These are phyloP conservation scores for Acestrorhynchus altus DNA, from an alignment of 2,797 vertebrate species.

Conservation along the genomic window DNA sequence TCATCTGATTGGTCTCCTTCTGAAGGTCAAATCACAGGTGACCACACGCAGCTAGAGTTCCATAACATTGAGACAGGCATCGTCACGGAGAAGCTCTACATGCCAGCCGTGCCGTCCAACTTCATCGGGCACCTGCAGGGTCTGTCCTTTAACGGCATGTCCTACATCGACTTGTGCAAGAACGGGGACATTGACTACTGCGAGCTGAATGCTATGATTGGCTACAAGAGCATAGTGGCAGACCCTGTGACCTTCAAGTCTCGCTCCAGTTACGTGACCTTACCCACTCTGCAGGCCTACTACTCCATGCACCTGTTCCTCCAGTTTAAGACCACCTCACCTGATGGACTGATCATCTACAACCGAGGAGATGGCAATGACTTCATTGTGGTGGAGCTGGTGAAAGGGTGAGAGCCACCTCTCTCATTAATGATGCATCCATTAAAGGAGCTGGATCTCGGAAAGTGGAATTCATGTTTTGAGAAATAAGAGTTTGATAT, in stretches of 20 bases:
- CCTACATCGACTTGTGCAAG: conserved; percentile 98
- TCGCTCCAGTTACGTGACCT: conserved; percentile 94
- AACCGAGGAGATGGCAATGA: conserved; percentile 98
- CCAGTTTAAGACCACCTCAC: conserved; percentile 99
- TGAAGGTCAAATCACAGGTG: conserved; percentile 96
- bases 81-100: conserved; percentile 95
- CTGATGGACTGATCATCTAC: conserved; percentile 95
- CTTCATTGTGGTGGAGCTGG: conserved; percentile 98
- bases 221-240: conserved; percentile 97
- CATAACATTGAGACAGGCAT: conserved; percentile 99
- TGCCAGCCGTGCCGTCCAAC: conserved; percentile 96
- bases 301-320: conserved; percentile 99
- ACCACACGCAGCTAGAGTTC: conserved; percentile 97
- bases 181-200: conserved; percentile 99
- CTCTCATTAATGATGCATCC: no score
- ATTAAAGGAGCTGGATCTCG: no score
- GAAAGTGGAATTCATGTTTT: no score
- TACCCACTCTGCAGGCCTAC: conserved; percentile 96
- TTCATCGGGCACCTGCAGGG: conserved; percentile 99
- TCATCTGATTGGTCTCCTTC: conserved; percentile 45
- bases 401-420: conserved; percentile 90
- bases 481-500: no score
- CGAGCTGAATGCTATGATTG: conserved; percentile 97
- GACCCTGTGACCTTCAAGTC: conserved; percentile 99
- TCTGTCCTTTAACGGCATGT: conserved; percentile 97